Conservation (phyloP, 2,113 vertebrate genomes). For the Oreochromis niloticus region DNA sequence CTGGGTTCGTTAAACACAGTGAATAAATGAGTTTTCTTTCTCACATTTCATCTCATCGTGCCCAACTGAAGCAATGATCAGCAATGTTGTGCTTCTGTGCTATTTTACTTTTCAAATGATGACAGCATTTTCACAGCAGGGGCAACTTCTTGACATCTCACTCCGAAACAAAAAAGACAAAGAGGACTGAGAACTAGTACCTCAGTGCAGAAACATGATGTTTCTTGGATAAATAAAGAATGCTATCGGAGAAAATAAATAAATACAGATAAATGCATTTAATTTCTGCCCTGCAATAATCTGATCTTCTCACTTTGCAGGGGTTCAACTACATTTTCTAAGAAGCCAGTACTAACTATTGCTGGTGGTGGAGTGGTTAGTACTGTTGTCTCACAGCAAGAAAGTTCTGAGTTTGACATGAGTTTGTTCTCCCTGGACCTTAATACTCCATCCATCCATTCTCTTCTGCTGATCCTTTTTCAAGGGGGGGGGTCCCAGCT, state of each 20-base stretch:
- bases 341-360: not conserved
- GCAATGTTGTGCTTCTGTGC: not conserved
- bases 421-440: not conserved
- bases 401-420: not conserved
- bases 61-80: not conserved
- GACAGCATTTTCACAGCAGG: not conserved
- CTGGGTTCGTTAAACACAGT: not conserved
- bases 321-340: not conserved
- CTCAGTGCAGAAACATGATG: not conserved
- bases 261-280: not conserved
- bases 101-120: not conserved
- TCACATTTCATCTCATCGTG: not conserved
- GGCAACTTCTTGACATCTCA: not conserved
- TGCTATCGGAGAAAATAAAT: not conserved
- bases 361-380: not conserved
- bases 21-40: not conserved
- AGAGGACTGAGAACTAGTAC: not conserved
- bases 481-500: not conserved
- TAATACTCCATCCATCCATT: not conserved
- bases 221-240: not conserved
- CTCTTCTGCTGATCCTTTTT: not conserved
- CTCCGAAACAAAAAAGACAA: not conserved
- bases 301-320: not conserved
- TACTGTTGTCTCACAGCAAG: not conserved
- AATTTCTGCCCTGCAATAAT: not conserved